Conservation (phyloP, 35 echinoderm and acorn worm genomes). For the Holothuria glaberrima region DNA sequence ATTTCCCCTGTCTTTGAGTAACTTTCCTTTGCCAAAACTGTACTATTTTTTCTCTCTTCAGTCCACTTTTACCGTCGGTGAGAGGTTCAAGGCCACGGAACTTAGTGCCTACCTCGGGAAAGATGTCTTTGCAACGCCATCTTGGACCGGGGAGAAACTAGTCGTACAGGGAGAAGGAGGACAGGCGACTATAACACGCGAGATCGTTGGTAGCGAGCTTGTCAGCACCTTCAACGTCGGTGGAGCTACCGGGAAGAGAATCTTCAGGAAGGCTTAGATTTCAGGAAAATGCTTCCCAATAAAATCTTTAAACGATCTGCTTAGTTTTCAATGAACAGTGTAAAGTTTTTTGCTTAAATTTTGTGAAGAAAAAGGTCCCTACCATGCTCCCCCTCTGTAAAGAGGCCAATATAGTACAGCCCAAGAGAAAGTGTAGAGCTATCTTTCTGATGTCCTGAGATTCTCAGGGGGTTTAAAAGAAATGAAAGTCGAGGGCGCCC, state of each 20-base stretch:
- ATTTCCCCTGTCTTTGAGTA: too few relatives aligned
- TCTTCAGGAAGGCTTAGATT: slow-evolving; percentile 62
- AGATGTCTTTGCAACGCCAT: slow-evolving; percentile 61
- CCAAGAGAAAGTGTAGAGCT: too few relatives aligned
- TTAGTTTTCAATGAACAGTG: not conserved
- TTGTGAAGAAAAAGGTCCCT: too few relatives aligned
- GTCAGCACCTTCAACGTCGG: slow-evolving; percentile 61
- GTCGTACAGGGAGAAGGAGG: slow-evolving; percentile 59
- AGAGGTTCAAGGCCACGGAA: slow-evolving; percentile 58
- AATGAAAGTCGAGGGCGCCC: too few relatives aligned
- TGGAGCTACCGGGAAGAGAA: slow-evolving; percentile 66
- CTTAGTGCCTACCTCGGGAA: slow-evolving; percentile 52
- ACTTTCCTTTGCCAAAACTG: too few relatives aligned
- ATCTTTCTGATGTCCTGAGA: too few relatives aligned
- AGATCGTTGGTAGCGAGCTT: slow-evolving; percentile 70
- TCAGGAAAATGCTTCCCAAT: not conserved
- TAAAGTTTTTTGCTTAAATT: too few relatives aligned
- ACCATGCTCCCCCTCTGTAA: not conserved
- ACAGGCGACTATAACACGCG: slow-evolving; percentile 49
- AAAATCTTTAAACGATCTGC: not conserved
- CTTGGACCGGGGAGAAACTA: slow-evolving; percentile 67
- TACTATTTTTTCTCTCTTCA: slow-evolving; percentile 34
- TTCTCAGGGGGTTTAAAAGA: too few relatives aligned
- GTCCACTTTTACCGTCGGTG: slow-evolving; percentile 73
- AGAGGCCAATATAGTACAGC: not conserved